phyloP scores from a whole-genome alignment of 2,888 invertebrate genomes.

The Rhamnusium bicolor region DNA sequence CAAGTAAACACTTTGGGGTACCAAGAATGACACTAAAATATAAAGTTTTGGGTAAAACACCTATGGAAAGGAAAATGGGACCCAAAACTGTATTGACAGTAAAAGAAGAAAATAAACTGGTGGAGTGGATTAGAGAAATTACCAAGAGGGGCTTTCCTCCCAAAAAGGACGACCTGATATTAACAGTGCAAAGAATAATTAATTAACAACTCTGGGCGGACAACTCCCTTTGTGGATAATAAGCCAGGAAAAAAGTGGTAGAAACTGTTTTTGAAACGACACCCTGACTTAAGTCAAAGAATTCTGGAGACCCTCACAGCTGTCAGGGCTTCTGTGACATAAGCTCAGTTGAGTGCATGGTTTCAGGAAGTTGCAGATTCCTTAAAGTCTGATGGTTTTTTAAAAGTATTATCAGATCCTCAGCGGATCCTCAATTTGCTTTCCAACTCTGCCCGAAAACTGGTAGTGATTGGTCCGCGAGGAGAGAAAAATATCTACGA shows the following conservation, averaged over 20 bases:
- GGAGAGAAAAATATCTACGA: neutral
- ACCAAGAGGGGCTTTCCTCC: neutral
- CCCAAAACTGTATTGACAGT: neutral
- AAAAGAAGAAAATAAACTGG: neutral
- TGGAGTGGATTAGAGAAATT: neutral
- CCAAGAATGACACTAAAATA: neutral
- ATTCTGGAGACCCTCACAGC: slow-evolving; percentile 7
- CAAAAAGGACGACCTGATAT: neutral
- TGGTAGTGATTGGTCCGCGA: neutral
- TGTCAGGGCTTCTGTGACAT: slow-evolving; percentile 7
- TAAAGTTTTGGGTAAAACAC: slow-evolving; percentile 10
- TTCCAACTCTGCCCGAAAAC: neutral
- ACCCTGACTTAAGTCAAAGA: slow-evolving; percentile 17
- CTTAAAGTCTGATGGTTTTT: neutral
- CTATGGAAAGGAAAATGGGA: neutral
- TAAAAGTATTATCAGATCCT: neutral
- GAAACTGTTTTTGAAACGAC: neutral
- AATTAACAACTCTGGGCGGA: neutral
- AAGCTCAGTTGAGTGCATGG: neutral
- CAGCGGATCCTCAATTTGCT: neutral
- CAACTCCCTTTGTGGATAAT: neutral
- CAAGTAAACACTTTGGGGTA: neutral
- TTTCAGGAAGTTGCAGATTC: slow-evolving; percentile 2
- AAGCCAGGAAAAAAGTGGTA: neutral
- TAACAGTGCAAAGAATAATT: neutral